Conservation (phyloP, 30 jellyfish, hydroid and myxozoan genomes). For the Sanderia malayensis region DNA sequence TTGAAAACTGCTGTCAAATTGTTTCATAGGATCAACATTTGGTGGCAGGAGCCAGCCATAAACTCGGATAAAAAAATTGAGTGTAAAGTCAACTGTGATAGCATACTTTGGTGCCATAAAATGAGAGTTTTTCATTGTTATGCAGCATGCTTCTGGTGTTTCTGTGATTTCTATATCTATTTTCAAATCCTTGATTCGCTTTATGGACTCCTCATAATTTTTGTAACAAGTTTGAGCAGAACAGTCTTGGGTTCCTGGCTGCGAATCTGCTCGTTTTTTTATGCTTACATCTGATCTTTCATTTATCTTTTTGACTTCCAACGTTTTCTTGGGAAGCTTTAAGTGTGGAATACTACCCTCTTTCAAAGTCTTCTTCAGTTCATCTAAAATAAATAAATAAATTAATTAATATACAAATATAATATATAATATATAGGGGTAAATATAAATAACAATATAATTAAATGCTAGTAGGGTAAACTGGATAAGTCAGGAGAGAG, state of each 20-base stretch:
- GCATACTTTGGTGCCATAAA: slow-evolving; percentile 4
- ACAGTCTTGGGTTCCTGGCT: slow-evolving; percentile 8
- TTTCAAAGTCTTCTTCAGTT: slow-evolving; percentile 13
- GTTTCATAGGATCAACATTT: not conserved
- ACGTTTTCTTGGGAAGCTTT: slow-evolving; percentile 27
- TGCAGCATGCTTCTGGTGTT: slow-evolving; percentile 3
- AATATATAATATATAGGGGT: too few species aligned
- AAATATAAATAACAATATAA: not conserved
- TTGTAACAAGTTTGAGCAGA: slow-evolving; percentile 12
- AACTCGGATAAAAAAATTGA: slow-evolving; percentile 5
- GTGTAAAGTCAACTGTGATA: slow-evolving; percentile 3
- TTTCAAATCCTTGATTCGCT: not conserved
- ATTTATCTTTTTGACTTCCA: not conserved
- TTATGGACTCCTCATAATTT: not conserved
- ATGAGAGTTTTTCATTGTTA: not conserved
- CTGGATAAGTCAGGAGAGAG: slow-evolving; percentile 1
- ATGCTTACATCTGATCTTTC: slow-evolving; percentile 5
- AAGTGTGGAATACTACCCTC: slow-evolving; percentile 27
- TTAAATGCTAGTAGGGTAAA: not conserved
- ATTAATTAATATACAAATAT: not conserved
- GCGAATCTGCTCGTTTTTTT: slow-evolving; percentile 5
- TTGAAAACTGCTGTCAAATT: not conserved
- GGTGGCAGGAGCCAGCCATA: slow-evolving; percentile 18
- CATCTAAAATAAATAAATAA: not conserved
- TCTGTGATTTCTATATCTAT: slow-evolving; percentile 1